Base-by-base conservation (phyloP, 1,140 invertebrate genomes). In the Solenopsis fugax region DNA sequence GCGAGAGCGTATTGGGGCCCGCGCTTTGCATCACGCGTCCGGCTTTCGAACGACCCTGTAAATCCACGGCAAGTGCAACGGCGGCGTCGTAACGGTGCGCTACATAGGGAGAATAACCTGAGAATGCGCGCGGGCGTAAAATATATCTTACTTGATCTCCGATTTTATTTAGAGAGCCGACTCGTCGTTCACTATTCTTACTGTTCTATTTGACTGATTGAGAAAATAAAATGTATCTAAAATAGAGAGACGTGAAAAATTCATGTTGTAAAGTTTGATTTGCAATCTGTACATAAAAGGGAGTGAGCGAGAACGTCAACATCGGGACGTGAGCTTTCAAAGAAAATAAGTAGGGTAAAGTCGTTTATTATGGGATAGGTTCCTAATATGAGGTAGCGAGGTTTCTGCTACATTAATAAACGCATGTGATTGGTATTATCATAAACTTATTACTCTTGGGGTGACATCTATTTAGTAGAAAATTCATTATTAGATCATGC, bases 31-130 rank as follows among this genome's bases (percentile, higher is more conserved):
- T 58, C 65, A n/a, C 52, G 54, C 29, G 24, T 48, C 41, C 54
- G 41, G 80, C 80, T 84, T 62, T 84, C 69, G 7, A 84, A 73
- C 29, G 69, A 84, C 69, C 69, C 58, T 84, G 80, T 84, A 84
- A 84, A 84, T 84, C 54, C 41, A 48, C 41, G 41, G 80, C 80
- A 73, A 82, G 52, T 82, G 80, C 69, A 75, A 75, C 24, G 69
- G 13, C 54, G 69, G n/a, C 54, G 37, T 73, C 34, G 45, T 84
- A 84, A 73, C 45, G n/a, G 29, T 34, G 80, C 54, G 69, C 3
- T 34, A 48, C 9, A 24, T 48, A 21, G 34, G 21, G 41, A 50
- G 41, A 21, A 34, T 58, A 62, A 82, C 13, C 48, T 37, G 18
- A 21, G 13, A 24, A 13, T 54, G 7, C 7, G 41, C 41, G 41